These are phyloP conservation scores for Mus caroli DNA, from an alignment of 2,797 vertebrate species.

Conservation along the genomic window DNA sequence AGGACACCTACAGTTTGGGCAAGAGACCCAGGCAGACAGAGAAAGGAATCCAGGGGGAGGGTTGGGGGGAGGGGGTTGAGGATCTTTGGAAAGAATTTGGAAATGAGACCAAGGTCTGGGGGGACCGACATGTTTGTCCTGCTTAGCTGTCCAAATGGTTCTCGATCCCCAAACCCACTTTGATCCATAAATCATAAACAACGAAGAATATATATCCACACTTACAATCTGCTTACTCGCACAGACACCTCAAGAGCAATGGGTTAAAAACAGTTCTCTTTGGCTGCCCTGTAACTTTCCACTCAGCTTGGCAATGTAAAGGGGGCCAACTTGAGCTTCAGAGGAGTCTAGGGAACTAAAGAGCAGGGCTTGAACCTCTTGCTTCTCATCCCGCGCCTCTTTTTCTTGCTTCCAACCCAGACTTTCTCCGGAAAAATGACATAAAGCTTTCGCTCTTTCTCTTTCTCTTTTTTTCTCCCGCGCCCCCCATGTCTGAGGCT, in stretches of 20 bases:
- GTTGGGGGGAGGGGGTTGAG: not conserved
- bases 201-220: not conserved
- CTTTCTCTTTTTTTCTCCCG: not conserved
- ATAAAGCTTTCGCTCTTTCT: not conserved
- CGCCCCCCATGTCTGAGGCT: not conserved
- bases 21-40: not conserved
- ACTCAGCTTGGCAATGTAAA: not conserved
- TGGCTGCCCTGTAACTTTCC: not conserved
- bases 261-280: not conserved
- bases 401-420: not conserved
- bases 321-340: not conserved
- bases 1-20: not conserved
- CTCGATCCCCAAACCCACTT: conserved; percentile 7
- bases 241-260: not conserved
- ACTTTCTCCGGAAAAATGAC: not conserved
- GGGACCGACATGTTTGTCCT: conserved; percentile 56
- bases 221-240: not conserved
- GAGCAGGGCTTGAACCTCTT: not conserved
- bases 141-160: not conserved
- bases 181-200: conserved; percentile 14
- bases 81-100: not conserved
- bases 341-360: not conserved
- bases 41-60: not conserved
- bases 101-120: not conserved
- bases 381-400: not conserved